Conservation (phyloP, 2,888 invertebrate species). For the Lymantria monacha region DNA sequence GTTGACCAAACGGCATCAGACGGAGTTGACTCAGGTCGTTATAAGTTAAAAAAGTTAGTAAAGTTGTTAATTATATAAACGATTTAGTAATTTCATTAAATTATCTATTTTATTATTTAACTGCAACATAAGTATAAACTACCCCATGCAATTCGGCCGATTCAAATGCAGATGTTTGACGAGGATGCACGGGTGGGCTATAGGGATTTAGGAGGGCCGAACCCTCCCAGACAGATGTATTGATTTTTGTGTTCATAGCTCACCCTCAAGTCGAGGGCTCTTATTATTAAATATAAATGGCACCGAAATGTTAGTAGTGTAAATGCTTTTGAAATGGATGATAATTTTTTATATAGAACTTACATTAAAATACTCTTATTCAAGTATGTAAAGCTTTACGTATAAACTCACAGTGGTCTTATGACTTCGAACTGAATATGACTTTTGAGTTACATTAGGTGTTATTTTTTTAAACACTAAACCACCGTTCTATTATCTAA, state of each 20-base stretch:
- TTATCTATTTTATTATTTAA: not conserved
- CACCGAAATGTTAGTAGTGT: slow-evolving; percentile 51
- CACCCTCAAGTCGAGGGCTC: slow-evolving; percentile 57
- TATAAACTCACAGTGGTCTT: too few species aligned
- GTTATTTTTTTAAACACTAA: too few species aligned
- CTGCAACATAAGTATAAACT: slow-evolving; percentile 6
- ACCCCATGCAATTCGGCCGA: slow-evolving; percentile 35
- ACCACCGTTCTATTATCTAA: too few species aligned
- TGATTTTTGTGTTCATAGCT: slow-evolving; percentile 60
- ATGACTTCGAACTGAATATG: too few species aligned
- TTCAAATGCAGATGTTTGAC: slow-evolving; percentile 60
- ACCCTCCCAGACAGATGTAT: slow-evolving; percentile 72
- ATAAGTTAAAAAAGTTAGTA: too few species aligned
- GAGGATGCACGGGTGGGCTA: slow-evolving; percentile 27
- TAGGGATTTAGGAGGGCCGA: slow-evolving; percentile 49
- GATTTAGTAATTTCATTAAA: not conserved
- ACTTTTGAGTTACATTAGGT: too few species aligned
- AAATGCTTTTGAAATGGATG: slow-evolving; percentile 27
- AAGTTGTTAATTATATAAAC: too few species aligned
- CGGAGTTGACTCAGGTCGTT: too few species aligned
- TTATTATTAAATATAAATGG: slow-evolving; percentile 75
- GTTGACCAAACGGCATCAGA: too few species aligned
- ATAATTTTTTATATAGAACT: slow-evolving; percentile 2
- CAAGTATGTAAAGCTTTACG: too few species aligned
- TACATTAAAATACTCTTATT: not conserved